Evolutionary conservation across 2,797 vertebrate genomes (phyloP).

Genomic region (Hemitrygon akajei): DNA sequence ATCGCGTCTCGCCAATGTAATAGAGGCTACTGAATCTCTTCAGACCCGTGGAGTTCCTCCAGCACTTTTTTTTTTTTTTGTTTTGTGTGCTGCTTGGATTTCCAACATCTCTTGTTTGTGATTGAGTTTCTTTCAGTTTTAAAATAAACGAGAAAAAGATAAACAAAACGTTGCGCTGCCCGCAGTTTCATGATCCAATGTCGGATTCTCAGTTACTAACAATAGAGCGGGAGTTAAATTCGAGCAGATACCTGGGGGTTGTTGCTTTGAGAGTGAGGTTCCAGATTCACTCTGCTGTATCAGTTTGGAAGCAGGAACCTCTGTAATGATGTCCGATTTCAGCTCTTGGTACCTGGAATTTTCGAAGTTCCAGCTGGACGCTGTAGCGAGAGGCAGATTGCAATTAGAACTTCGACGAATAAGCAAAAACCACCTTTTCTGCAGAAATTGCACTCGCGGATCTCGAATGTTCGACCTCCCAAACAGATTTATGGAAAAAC

Average conservation of each 20-base stretch:
- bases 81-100: no score
- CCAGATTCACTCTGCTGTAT: constrained; percentile 43
- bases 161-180: background rate
- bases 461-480: background rate
- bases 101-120: no score
- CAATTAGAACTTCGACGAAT: background rate
- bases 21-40: no score
- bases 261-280: no score
- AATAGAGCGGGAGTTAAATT: background rate
- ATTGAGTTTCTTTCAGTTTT: background rate
- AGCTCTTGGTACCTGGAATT: constrained; percentile 71
- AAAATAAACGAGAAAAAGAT: background rate
- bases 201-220: background rate
- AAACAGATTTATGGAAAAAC: background rate
- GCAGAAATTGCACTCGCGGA: no score
- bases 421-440: no score
- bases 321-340: constrained; percentile 76
- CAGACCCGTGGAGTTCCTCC: background rate
- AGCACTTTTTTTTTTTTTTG: no score
- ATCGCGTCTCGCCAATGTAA: no score
- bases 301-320: constrained; percentile 67
- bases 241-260: background rate
- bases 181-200: background rate
- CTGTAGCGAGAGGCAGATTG: constrained; percentile 47
- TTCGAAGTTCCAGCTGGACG: constrained; percentile 63